Conservation (phyloP, 1,140 invertebrate species). For the Cydia strobilella region DNA sequence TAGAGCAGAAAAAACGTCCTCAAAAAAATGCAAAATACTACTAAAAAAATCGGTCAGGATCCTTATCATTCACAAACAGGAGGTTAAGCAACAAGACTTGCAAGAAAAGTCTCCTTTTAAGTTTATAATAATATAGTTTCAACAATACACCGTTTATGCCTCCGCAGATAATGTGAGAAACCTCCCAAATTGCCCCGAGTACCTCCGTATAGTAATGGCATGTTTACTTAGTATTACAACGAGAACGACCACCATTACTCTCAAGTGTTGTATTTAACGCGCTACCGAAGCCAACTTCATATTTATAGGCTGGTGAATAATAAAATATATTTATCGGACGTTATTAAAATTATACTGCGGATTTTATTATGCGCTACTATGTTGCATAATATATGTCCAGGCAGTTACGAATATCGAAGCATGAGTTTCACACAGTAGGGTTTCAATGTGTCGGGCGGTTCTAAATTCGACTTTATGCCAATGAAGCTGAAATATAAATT, state of each 20-base stretch:
- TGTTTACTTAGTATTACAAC: slow-evolving; percentile 26
- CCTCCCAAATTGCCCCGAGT: background rate
- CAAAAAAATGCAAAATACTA: too few species aligned
- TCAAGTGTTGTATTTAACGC: slow-evolving; percentile 30
- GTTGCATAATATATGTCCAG: slow-evolving; percentile 28
- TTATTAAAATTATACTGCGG: slow-evolving; percentile 30
- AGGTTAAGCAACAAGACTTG: too few species aligned
- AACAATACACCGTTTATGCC: background rate
- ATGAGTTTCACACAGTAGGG: background rate
- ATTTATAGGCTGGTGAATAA: slow-evolving; percentile 31
- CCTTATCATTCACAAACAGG: too few species aligned
- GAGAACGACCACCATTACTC: slow-evolving; percentile 28
- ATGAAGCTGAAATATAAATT: background rate
- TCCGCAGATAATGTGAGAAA: slow-evolving; percentile 6
- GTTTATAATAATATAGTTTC: background rate
- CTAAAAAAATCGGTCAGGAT: too few species aligned
- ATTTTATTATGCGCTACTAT: slow-evolving; percentile 28
- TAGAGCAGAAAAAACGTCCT: too few species aligned
- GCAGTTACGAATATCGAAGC: slow-evolving; percentile 11
- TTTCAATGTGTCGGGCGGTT: background rate
- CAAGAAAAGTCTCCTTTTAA: background rate
- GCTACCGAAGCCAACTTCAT: slow-evolving; percentile 25
- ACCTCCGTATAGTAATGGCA: slow-evolving; percentile 6
- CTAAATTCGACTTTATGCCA: background rate
- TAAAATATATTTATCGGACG: slow-evolving; percentile 32